These are phyloP conservation scores for Semotilus atromaculatus DNA, from an alignment of 2,797 vertebrate species.

Conservation along the genomic window DNA sequence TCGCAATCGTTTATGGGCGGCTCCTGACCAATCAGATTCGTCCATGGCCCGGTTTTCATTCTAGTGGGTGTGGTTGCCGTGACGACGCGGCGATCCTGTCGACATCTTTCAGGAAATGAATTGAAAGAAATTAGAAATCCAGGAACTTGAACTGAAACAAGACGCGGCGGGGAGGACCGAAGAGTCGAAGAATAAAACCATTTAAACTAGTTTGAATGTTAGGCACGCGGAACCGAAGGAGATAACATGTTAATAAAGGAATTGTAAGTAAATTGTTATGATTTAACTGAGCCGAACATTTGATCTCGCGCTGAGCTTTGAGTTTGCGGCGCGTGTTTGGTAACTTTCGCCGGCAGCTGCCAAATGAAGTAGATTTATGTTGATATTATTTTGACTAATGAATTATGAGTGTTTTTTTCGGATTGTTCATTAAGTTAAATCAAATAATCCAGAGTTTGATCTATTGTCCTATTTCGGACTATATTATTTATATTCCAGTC, in stretches of 20 bases:
- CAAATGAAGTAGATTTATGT: background rate
- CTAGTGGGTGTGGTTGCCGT: slow-evolving; percentile 72
- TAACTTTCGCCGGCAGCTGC: background rate
- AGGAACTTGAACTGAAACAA: slow-evolving; percentile 54
- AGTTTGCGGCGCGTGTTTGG: background rate
- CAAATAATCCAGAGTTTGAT: background rate
- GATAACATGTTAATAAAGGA: slow-evolving; percentile 77
- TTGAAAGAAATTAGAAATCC: slow-evolving; percentile 54
- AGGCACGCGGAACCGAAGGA: background rate
- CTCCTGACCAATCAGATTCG: slow-evolving; percentile 40
- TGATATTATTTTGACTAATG: background rate
- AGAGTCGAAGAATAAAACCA: slow-evolving; percentile 12
- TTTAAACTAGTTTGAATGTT: slow-evolving; percentile 40
- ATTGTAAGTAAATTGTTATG: slow-evolving; percentile 73
- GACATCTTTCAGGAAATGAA: slow-evolving; percentile 71
- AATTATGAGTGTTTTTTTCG: background rate
- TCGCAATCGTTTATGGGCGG: background rate
- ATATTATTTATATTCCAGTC: background rate
- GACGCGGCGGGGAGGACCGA: slow-evolving; percentile 37
- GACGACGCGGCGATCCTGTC: slow-evolving; percentile 77
- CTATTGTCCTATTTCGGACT: background rate
- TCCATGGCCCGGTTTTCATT: background rate
- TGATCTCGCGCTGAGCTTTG: background rate
- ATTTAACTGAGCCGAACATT: background rate
- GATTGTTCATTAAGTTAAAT: background rate